A percentile compares a stretch with the other conserved stretches of the same genome.
phyloP scores from a whole-genome alignment of 1,140 invertebrate genomes.

The Ditylenchus dipsaci region DNA sequence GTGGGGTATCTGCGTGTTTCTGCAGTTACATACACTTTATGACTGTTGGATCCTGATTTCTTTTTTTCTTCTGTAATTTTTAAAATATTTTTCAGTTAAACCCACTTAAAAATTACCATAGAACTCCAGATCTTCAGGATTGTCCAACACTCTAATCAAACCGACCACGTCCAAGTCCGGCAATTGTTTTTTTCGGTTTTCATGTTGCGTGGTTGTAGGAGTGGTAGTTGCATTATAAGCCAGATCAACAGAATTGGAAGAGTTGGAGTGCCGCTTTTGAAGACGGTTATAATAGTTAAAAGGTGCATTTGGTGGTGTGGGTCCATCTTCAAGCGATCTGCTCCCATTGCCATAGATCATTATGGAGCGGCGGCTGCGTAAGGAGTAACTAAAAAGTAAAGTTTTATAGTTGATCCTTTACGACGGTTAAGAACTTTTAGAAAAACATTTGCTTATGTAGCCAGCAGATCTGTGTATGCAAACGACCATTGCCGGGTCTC shows the following conservation, averaged over 20 bases:
- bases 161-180: conserved; percentile 53
- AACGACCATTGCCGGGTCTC: no score
- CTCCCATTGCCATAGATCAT: conserved; percentile 6
- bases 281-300: neutral
- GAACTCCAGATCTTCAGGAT: conserved; percentile 45
- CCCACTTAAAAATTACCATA: conserved; percentile 26
- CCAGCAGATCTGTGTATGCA: no score
- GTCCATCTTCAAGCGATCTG: neutral
- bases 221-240: no score
- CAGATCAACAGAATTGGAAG: no score
- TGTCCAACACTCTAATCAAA: conserved; percentile 51
- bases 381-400: neutral
- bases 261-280: neutral
- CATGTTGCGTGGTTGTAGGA: no score
- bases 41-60: neutral
- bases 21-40: neutral
- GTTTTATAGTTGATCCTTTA: no score
- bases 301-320: neutral
- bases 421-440: no score
- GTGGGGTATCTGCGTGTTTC: neutral
- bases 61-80: conserved; percentile 1
- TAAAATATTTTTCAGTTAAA: neutral
- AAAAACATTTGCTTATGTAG: no score
- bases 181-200: conserved; percentile 6
- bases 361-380: conserved; percentile 10